phyloP scores from a whole-genome alignment of 30 jellyfish, hydroid and myxozoan genomes.

The Sanderia malayensis region DNA sequence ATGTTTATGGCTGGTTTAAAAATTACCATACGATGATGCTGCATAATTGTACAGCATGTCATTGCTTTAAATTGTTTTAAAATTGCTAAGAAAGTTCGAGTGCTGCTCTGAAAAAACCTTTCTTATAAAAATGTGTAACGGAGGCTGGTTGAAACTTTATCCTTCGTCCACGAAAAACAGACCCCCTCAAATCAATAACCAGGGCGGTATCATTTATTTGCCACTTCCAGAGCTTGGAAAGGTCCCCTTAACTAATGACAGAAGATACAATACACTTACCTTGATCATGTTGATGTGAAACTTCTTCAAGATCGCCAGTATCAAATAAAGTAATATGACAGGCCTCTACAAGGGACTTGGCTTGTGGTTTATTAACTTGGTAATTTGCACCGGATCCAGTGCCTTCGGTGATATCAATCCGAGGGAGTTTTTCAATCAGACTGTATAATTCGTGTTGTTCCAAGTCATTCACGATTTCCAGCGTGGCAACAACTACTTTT shows the following conservation, averaged over 20 bases:
- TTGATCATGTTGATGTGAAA: conserved; percentile 49
- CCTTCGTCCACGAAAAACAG: too few species aligned
- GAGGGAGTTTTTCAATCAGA: conserved; percentile 53
- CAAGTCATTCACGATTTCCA: conserved; percentile 53
- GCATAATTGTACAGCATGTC: too few species aligned
- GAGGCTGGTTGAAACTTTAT: too few species aligned
- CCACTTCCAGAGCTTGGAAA: not conserved
- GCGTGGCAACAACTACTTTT: conserved; percentile 68
- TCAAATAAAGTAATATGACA: conserved; percentile 83
- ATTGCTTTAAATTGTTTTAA: too few species aligned
- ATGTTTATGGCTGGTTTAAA: too few species aligned
- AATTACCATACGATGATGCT: too few species aligned
- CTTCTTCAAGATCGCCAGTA: conserved; percentile 80
- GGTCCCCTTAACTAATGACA: not conserved
- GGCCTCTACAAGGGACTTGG: conserved; percentile 66
- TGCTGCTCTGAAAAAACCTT: too few species aligned
- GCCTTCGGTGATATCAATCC: conserved; percentile 87
- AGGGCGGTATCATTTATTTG: too few species aligned
- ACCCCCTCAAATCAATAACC: too few species aligned
- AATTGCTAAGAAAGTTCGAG: too few species aligned
- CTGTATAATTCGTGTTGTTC: conserved; percentile 63
- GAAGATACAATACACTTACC: conserved; percentile 32
- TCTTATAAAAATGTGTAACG: too few species aligned
- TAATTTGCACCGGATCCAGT: conserved; percentile 82
- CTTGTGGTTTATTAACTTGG: conserved; percentile 69